Percentiles rank a stretch among this genome's conserved stretches.
Conservation (phyloP, 2,888 invertebrate species). For the Gisinianus flammeolus region DNA sequence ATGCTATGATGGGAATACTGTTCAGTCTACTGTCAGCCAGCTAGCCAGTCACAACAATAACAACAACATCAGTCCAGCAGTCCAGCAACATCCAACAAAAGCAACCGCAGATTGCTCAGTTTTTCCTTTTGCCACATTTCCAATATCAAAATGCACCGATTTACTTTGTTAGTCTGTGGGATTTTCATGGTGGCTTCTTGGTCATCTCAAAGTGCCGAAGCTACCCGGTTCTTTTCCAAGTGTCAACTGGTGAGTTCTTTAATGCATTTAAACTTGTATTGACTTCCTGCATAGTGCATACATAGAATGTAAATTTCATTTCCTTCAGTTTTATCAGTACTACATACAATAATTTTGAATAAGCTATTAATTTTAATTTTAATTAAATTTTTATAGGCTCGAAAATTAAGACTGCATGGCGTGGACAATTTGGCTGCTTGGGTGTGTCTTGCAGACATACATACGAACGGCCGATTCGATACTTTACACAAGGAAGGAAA, state of each 20-base stretch:
- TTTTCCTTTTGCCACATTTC: neutral
- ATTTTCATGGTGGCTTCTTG: neutral
- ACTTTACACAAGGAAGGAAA: constrained; percentile 33
- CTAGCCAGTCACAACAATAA: neutral
- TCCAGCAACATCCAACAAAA: too few relatives aligned
- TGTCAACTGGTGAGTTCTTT: too few relatives aligned
- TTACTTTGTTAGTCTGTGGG: neutral
- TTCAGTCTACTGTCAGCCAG: neutral
- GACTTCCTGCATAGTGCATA: too few relatives aligned
- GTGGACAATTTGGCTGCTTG: constrained; percentile 32
- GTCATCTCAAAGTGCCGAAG: neutral
- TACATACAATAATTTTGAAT: too few relatives aligned
- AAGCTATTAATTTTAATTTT: too few relatives aligned
- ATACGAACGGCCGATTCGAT: constrained; percentile 40
- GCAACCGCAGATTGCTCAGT: neutral
- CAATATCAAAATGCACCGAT: constrained; percentile 12
- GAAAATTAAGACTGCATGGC: constrained; percentile 27
- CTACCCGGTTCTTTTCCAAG: constrained; percentile 9
- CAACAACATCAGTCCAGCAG: too few relatives aligned
- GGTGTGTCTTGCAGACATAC: constrained; percentile 35
- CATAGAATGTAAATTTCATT: too few relatives aligned
- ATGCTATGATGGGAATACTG: neutral
- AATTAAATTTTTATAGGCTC: too few relatives aligned
- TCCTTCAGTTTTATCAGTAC: too few relatives aligned
- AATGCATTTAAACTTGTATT: too few relatives aligned